Conservation (phyloP, 2,888 invertebrate genomes). For the Mimachlamys varia region DNA sequence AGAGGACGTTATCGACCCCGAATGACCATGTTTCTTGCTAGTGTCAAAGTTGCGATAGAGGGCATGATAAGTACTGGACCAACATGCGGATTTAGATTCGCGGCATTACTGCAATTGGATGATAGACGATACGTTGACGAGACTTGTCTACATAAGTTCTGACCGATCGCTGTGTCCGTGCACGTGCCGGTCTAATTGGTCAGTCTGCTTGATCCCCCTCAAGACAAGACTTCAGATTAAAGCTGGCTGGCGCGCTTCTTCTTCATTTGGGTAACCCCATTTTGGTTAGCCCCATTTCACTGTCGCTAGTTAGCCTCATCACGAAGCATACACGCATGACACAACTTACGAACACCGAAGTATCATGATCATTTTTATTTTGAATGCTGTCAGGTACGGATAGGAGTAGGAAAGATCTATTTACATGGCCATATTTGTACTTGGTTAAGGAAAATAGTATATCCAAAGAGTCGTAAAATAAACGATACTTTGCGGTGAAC, state of each 20-base stretch:
- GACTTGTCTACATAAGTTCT: background rate
- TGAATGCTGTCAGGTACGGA: no score
- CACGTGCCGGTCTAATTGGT: conserved; percentile 28
- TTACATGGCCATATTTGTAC: no score
- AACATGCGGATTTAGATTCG: conserved; percentile 34
- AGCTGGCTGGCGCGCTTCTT: background rate
- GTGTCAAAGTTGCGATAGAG: conserved; percentile 31
- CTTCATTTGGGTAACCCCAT: background rate
- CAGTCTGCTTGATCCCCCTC: background rate
- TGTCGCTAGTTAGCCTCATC: background rate
- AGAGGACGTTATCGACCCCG: background rate
- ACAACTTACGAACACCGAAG: background rate
- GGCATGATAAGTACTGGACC: conserved; percentile 30
- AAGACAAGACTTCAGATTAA: conserved; percentile 32
- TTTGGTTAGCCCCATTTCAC: background rate
- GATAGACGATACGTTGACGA: conserved; percentile 11
- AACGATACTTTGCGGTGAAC: no score
- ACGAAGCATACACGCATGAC: background rate
- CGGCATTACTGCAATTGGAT: conserved; percentile 17
- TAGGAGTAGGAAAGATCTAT: no score
- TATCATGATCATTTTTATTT: no score
- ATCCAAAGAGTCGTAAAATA: no score
- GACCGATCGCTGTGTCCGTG: conserved; percentile 8
- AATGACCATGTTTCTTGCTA: background rate
- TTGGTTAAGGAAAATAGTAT: no score